Base-by-base conservation (phyloP, 2,113 vertebrate species). In the Willisornis vidua region DNA sequence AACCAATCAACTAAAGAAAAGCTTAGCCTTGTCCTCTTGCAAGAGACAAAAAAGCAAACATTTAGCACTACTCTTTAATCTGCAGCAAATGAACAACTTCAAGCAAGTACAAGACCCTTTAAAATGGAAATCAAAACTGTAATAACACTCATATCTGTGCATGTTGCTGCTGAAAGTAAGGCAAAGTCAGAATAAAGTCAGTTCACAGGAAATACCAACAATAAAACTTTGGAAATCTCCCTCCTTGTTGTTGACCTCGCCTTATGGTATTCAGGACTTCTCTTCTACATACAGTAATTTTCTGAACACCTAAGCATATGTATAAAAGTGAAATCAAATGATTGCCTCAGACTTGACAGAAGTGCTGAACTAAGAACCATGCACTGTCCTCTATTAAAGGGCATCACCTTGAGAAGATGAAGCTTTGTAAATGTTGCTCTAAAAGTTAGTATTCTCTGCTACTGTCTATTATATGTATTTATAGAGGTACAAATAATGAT, bases 251-350 rank as follows among this genome's bases (percentile, higher is more conserved):
- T 10, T 97, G 97, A 98, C 97, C 97, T 97, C 81, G 33, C 91
- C 70, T 81, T 51, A 90, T 9, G 80, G 97, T 19, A 95, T 97
- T 97, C 84, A 18, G 90, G 51, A 93, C 39, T 97, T 85, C 97
- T 97, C 94, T 95, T 93, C 95, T 93, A 90, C 95, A 94, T 90
- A 93, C 87, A 93, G 96, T 96, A 98, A 98, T 99, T 98, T 99
- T 98, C 98, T 98, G 98, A 99, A 98, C 99, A 98, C 98, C 99
- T 98, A 99, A 99, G 99, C 99, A 99, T 99, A 99, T 99, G 98
- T 98, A 99, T 98, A 99, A 99, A 99, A 99, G 97, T 97, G 98
- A 99, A 98, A 98, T 98, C 97, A 99, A 99, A 99, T 98, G 99
- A 99, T 98, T 98, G 98, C 97, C 97, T 98, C 93, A 97, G 98